Evolutionary conservation across 2,797 vertebrate genomes (phyloP).

Genomic region (Siniperca obscura): DNA sequence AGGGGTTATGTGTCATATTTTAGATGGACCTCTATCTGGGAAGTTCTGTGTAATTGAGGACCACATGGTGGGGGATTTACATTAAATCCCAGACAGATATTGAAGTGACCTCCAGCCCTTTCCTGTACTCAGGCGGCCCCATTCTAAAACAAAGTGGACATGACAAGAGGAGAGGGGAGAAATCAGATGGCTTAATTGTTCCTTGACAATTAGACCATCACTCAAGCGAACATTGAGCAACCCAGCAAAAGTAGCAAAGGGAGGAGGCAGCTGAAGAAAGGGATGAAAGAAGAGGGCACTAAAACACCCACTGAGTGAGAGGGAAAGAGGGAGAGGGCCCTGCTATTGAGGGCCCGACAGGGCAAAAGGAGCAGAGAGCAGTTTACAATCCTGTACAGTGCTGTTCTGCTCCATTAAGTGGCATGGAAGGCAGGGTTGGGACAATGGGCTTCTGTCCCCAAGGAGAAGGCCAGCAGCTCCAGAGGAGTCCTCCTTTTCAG

Average conservation of each 20-base stretch:
- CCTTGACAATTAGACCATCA: constrained; percentile 86
- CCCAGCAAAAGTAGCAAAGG: constrained; percentile 81
- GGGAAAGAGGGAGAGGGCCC: constrained; percentile 77
- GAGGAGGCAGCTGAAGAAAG: constrained; percentile 79
- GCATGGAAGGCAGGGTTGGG: constrained; percentile 77
- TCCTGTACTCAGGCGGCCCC: constrained; percentile 71
- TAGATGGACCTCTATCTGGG: not conserved
- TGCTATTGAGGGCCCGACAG: constrained; percentile 79
- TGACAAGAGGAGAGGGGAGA: constrained; percentile 76
- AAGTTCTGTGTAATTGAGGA: constrained; percentile 41
- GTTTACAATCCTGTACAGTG: constrained; percentile 90
- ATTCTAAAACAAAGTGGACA: constrained; percentile 79
- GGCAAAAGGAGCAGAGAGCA: constrained; percentile 83
- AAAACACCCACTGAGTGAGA: constrained; percentile 86
- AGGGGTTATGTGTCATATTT: constrained; percentile 24
- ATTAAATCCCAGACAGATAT: constrained; percentile 76
- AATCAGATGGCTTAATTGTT: constrained; percentile 89
- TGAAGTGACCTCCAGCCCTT: constrained; percentile 76
- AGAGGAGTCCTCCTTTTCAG: constrained; percentile 78
- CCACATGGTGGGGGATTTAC: constrained; percentile 46
- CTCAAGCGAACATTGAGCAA: constrained; percentile 83
- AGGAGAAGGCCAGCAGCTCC: constrained; percentile 77
- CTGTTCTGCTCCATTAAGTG: constrained; percentile 87
- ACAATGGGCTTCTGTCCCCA: constrained; percentile 82
- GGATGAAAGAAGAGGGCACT: constrained; percentile 85